A percentile compares a stretch with the other conserved stretches of the same genome.
phyloP scores from a whole-genome alignment of 2,888 invertebrate genomes.

The Caenorhabditis panamensis region DNA sequence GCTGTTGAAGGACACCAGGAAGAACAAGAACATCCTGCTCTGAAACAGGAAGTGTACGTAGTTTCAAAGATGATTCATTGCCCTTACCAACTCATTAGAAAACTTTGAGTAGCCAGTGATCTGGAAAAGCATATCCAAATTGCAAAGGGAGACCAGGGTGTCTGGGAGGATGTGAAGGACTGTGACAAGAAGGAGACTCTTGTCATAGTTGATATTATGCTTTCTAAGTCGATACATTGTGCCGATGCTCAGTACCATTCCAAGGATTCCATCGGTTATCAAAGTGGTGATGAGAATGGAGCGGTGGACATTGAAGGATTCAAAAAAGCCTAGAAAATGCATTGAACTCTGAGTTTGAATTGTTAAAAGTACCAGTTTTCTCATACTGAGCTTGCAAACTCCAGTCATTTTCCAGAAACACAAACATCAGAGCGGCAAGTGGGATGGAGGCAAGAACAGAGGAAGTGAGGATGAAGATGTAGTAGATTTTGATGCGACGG shows the following conservation, averaged over 20 bases:
- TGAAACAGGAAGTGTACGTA: too few species aligned
- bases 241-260: constrained; percentile 11
- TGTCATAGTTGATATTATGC: constrained; percentile 29
- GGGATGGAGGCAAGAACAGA: constrained; percentile 35
- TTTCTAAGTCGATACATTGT: constrained; percentile 31
- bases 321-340: not conserved
- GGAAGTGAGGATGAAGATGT: constrained; percentile 1
- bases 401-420: constrained; percentile 20
- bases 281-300: constrained; percentile 21
- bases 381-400: constrained; percentile 15
- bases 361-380: constrained; percentile 3
- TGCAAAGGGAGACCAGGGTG: constrained; percentile 21
- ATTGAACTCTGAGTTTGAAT: not conserved
- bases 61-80: too few species aligned
- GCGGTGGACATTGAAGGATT: constrained; percentile 34
- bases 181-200: constrained; percentile 36
- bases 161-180: constrained; percentile 35
- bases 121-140: constrained; percentile 41
- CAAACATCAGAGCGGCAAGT: constrained; percentile 28
- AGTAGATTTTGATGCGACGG: constrained; percentile 26
- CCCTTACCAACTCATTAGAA: constrained; percentile 26
- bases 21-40: constrained; percentile 32
- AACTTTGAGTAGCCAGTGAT: constrained; percentile 9
- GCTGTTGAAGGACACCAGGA: constrained; percentile 44
- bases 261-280: constrained; percentile 23